A percentile compares a stretch with the other conserved stretches of the same genome.
These are phyloP conservation scores for Suillia variegata DNA, from an alignment of 2,888 invertebrate genomes.

Conservation along the genomic window DNA sequence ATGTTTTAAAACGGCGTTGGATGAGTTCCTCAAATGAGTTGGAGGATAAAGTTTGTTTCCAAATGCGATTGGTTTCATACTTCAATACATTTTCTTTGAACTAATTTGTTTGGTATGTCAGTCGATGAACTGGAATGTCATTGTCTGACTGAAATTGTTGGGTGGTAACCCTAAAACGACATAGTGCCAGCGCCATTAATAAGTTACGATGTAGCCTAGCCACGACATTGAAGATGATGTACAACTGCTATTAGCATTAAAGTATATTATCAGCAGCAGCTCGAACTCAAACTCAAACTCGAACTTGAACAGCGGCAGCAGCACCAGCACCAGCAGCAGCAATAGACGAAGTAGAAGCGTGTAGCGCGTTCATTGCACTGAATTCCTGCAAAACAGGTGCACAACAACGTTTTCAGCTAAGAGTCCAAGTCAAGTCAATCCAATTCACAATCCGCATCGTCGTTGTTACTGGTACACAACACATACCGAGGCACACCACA, in stretches of 20 bases:
- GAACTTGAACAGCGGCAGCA: neutral
- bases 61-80: no score
- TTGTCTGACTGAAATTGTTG: neutral
- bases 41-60: no score
- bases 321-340: no score
- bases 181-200: neutral
- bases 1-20: no score
- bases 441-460: neutral
- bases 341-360: no score
- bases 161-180: no score
- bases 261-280: slow-evolving; percentile 57
- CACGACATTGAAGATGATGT: slow-evolving; percentile 47
- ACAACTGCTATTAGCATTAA: slow-evolving; percentile 55
- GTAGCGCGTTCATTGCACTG: slow-evolving; percentile 33
- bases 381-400: slow-evolving; percentile 55
- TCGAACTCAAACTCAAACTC: slow-evolving; percentile 9
- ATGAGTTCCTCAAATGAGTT: no score
- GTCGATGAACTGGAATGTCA: no score
- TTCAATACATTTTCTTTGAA: no score
- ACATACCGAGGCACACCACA: neutral
- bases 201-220: slow-evolving; percentile 4
- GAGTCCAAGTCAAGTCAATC: neutral
- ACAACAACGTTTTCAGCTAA: no score
- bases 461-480: neutral
- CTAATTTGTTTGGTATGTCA: no score